A percentile compares a stretch with the other conserved stretches of the same genome.
Conservation (phyloP, 2,113 vertebrate species). For the Promerops cafer region DNA sequence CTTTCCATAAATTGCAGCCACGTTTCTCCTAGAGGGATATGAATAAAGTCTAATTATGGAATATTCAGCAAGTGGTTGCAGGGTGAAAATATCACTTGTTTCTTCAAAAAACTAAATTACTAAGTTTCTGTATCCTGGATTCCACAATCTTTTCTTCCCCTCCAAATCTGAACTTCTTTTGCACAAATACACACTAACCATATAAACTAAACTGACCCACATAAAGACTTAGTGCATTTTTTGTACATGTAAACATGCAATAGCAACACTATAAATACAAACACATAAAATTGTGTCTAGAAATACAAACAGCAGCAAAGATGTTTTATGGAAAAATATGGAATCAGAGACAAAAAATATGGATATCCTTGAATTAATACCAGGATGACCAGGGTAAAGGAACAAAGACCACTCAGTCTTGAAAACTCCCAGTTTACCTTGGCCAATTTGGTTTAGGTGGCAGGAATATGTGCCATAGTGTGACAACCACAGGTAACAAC, state of each 20-base stretch:
- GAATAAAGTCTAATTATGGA: slow-evolving; percentile 45
- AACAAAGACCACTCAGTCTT: background rate
- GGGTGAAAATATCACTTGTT: slow-evolving; percentile 18
- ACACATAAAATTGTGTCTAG: background rate
- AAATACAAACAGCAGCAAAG: background rate
- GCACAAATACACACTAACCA: background rate
- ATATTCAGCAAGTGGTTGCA: slow-evolving; percentile 3
- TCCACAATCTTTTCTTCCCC: background rate
- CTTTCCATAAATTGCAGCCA: slow-evolving; percentile 51
- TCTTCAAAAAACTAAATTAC: slow-evolving; percentile 33
- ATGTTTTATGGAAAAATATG: background rate
- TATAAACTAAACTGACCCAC: background rate
- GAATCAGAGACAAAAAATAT: background rate
- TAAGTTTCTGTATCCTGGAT: background rate
- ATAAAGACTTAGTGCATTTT: background rate
- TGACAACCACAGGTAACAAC: background rate
- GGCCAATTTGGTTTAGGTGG: background rate
- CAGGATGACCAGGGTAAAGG: background rate
- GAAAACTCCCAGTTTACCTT: background rate
- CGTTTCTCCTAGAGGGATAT: slow-evolving; percentile 10
- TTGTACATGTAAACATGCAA: background rate
- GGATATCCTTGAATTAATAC: background rate
- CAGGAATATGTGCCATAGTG: background rate
- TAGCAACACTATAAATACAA: background rate
- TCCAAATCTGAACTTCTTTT: background rate